A percentile compares a stretch with the other conserved stretches of the same genome.
These are phyloP conservation scores for Eupithecia exiguata DNA, from an alignment of 2,888 invertebrate species.

Conservation along the genomic window DNA sequence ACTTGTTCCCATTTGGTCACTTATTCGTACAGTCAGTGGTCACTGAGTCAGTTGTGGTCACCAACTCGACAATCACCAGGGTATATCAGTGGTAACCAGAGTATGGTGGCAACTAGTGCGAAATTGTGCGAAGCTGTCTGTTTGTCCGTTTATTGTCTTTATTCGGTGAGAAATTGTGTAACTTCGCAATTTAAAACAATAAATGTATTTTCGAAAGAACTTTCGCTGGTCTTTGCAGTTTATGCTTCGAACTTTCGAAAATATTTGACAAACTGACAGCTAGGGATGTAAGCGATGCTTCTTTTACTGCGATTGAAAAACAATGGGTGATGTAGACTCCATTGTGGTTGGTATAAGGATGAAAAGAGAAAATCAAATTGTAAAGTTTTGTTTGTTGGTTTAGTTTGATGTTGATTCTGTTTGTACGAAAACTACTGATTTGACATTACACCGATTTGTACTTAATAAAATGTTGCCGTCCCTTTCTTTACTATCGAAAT, in stretches of 20 bases:
- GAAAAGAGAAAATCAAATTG: not conserved
- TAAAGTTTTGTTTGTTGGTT: not conserved
- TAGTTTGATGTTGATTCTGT: not conserved
- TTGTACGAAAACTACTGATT: not conserved
- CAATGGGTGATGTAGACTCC: not conserved
- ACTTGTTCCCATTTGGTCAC: not conserved
- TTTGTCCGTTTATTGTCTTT: slow-evolving; percentile 1
- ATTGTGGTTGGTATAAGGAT: slow-evolving; percentile 1
- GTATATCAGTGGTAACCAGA: slow-evolving; percentile 2
- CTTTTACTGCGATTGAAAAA: slow-evolving; percentile 27
- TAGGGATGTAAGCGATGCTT: slow-evolving; percentile 33
- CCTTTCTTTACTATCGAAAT: not conserved
- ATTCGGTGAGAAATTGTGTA: not conserved
- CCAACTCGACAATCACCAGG: not conserved
- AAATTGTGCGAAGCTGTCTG: not conserved
- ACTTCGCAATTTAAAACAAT: slow-evolving; percentile 13
- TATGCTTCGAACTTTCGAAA: slow-evolving; percentile 24
- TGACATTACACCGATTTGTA: no score
- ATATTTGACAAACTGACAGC: slow-evolving; percentile 6
- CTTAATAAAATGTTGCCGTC: not conserved
- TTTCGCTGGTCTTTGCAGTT: slow-evolving; percentile 52
- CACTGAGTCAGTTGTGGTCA: not conserved
- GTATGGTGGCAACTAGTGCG: not conserved
- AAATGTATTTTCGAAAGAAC: slow-evolving; percentile 13
- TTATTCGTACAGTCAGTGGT: not conserved